These are phyloP conservation scores for Brachionus sp. DNA, from an alignment of 1,140 invertebrate species.

Conservation along the genomic window DNA sequence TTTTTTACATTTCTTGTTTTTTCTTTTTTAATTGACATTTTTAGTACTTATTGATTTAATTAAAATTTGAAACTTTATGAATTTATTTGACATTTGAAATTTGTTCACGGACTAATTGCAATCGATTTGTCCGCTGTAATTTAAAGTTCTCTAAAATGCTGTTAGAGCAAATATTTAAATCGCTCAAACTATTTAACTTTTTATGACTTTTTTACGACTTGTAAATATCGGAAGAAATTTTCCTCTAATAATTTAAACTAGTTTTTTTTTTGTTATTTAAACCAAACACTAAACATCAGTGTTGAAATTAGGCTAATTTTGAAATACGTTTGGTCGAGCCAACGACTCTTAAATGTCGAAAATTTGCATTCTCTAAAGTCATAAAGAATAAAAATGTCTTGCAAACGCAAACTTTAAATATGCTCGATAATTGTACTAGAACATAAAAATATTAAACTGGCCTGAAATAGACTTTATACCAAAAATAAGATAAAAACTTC, in stretches of 20 bases:
- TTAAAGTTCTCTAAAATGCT: constrained; percentile 7
- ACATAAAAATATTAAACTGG: background rate
- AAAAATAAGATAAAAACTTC: background rate
- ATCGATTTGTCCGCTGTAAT: background rate
- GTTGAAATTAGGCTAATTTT: constrained; percentile 27
- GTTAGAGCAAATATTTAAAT: constrained; percentile 9
- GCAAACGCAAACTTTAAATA: background rate
- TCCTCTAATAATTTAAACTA: background rate
- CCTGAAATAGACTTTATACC: background rate
- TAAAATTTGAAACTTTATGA: constrained; percentile 27
- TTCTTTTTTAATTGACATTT: constrained; percentile 24
- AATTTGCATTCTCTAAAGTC: constrained; percentile 12
- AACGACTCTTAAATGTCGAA: constrained; percentile 10
- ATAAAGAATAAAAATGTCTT: constrained; percentile 34
- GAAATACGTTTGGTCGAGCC: background rate
- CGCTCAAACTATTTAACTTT: background rate
- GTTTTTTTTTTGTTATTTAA: background rate
- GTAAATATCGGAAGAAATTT: constrained; percentile 24
- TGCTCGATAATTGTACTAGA: constrained; percentile 5
- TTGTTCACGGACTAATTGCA: constrained; percentile 11
- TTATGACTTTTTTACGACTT: constrained; percentile 7
- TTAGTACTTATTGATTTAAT: constrained; percentile 30
- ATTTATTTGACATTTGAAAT: constrained; percentile 35
- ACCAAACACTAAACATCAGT: background rate
- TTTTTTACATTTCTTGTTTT: background rate